Conservation (phyloP, 2,113 vertebrate genomes). For the Paraplagusia blochii region DNA sequence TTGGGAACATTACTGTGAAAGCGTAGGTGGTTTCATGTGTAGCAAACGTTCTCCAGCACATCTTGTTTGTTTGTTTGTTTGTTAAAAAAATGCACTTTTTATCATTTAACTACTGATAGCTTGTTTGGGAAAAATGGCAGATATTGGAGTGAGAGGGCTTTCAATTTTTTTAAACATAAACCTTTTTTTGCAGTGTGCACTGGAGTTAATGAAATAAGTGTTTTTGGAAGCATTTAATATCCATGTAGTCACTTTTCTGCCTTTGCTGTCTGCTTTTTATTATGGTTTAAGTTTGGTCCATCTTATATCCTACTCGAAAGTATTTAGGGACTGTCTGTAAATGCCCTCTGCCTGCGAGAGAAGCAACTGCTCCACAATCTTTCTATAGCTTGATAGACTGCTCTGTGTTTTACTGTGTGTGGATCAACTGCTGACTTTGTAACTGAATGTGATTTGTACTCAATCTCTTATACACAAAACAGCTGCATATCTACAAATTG, state of each 20-base stretch:
- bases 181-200: constrained; percentile 15
- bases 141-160: constrained; percentile 12
- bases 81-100: constrained; percentile 70
- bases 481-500: constrained; percentile 21
- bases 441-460: constrained; percentile 48
- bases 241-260: background rate
- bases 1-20: constrained; percentile 66
- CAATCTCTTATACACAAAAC: constrained; percentile 16
- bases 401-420: constrained; percentile 14
- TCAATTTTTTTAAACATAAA: constrained; percentile 1
- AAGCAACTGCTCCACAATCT: constrained; percentile 12
- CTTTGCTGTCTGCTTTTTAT: constrained; percentile 5
- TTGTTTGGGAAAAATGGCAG: constrained; percentile 18
- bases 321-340: constrained; percentile 6
- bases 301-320: background rate
- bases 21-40: constrained; percentile 32
- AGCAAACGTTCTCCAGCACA: constrained; percentile 29
- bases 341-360: constrained; percentile 5
- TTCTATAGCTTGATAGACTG: constrained; percentile 3
- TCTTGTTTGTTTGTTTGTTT: constrained; percentile 19
- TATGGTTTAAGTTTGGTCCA: background rate
- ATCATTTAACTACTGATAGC: constrained; percentile 40
- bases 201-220: background rate
- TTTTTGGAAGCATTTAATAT: background rate
- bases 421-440: constrained; percentile 15